Base-by-base conservation (phyloP, 2,888 invertebrate genomes). In the Dioctria rufipes region DNA sequence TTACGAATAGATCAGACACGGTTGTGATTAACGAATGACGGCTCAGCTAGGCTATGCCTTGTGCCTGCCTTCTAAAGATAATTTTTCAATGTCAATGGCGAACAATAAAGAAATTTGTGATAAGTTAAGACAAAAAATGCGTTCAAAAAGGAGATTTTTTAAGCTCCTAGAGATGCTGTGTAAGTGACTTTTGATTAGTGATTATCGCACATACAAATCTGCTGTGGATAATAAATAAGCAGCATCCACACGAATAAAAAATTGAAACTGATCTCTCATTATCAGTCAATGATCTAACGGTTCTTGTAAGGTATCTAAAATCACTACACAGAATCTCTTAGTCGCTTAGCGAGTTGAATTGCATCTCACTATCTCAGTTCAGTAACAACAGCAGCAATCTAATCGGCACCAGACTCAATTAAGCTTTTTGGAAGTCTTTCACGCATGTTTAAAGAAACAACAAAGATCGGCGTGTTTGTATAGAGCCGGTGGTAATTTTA, bases 61-160 rank as follows among this genome's bases (percentile, higher is more conserved):
- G 37, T 63, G 61, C 13, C 66, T 67, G 67, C 9, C 67, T 46
- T 42, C n/a, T 67, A 46, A 25, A 43, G 8, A 67, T 67, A 25
- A 43, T 67, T 61, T 49, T 54, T 71, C 71, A 71, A 71, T 71
- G 71, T 71, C 71, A 71, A 71, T 71, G 71, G 71, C 71, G 67
- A 37, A 42, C 42, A 8, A 43, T 25, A 40, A 37, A 71, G 25
- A 71, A 51, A 71, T 39, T 67, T 43, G 67, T 46, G 9, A 13
- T 9, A 25, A 63, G n/a, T 37, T 13, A 63, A 25, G 67, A 6
- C 67, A 49, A 49, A 43, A 67, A 67, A 43, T 43, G 67, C 37
- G 0, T 13, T 13, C 13, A 46, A 13, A 67, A 67, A 67, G 25
- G 25, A 25, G 25, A 25, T 25, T 25, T 25, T 25, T 25, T 25